Evolutionary conservation across 2,797 vertebrate genomes (phyloP).

Genomic region (Telmatherina bonti): DNA sequence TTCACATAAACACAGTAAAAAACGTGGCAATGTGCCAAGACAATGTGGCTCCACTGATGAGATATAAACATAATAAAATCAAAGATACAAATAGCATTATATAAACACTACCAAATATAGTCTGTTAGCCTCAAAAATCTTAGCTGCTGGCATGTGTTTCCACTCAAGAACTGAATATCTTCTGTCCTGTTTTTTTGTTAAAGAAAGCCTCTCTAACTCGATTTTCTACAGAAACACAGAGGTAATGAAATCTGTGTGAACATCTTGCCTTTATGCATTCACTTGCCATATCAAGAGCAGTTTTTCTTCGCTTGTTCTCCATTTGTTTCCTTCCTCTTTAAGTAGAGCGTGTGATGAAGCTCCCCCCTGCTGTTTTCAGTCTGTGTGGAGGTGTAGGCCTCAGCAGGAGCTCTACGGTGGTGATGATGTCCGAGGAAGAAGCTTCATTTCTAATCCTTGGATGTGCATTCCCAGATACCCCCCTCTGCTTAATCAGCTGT

Average conservation of each 20-base stretch:
- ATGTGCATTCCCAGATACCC: conserved; percentile 28
- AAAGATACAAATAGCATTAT: conserved; percentile 8
- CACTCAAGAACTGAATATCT: conserved; percentile 1
- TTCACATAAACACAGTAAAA: conserved; percentile 15
- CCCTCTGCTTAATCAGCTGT: conserved; percentile 50
- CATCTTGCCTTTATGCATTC: conserved; percentile 14
- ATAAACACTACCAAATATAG: conserved; percentile 22
- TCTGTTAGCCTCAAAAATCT: neutral
- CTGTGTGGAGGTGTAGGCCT: conserved; percentile 46
- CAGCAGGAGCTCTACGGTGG: conserved; percentile 26
- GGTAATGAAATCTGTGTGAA: conserved; percentile 22
- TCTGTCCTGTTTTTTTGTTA: neutral
- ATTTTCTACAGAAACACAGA: conserved; percentile 27
- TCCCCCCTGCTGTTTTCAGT: conserved; percentile 45
- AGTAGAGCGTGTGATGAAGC: conserved; percentile 45
- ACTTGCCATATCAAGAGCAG: conserved; percentile 6
- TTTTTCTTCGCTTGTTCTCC: conserved; percentile 28
- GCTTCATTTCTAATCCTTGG: conserved; percentile 27
- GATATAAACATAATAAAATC: conserved; percentile 11
- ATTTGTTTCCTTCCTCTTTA: conserved; percentile 21
- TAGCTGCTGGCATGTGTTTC: neutral
- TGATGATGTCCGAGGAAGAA: conserved; percentile 28
- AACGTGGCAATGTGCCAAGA: neutral
- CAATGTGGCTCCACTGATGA: neutral
- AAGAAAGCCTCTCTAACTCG: conserved; percentile 10